Evolutionary conservation across 2,797 vertebrate species (phyloP).

Genomic region (Hyperoplus immaculatus): DNA sequence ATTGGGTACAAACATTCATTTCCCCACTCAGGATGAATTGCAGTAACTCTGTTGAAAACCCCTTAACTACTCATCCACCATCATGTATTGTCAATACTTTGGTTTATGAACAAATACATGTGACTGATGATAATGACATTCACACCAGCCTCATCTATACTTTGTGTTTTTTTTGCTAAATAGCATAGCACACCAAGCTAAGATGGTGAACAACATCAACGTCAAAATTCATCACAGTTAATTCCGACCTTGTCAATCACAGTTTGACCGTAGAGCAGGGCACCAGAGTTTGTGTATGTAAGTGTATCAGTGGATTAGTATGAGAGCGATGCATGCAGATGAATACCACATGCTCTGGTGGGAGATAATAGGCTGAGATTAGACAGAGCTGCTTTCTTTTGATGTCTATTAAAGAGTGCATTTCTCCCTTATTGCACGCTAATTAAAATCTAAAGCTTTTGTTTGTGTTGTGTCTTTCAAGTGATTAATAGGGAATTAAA

Average conservation of each 20-base stretch:
- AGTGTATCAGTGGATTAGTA: conserved; percentile 6
- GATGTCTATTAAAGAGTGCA: conserved; percentile 25
- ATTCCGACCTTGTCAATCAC: conserved; percentile 4
- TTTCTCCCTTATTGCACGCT: conserved; percentile 10
- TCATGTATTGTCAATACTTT: no score
- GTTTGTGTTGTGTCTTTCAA: conserved; percentile 41
- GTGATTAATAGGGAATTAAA: conserved; percentile 10
- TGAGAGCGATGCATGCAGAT: conserved; percentile 24
- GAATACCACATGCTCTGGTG: conserved; percentile 8
- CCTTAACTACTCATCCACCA: not conserved
- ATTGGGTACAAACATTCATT: not conserved
- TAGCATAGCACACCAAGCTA: not conserved
- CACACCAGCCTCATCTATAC: not conserved
- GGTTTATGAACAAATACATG: no score
- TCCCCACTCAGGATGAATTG: not conserved
- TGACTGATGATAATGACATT: no score
- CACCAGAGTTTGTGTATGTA: not conserved
- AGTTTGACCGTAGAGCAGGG: not conserved
- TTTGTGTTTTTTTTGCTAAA: not conserved
- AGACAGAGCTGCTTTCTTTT: conserved; percentile 24
- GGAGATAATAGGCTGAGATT: conserved; percentile 24
- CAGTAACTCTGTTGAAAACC: not conserved
- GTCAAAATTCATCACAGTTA: not conserved
- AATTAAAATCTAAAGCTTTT: conserved; percentile 37
- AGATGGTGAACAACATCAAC: not conserved